Evolutionary conservation across 92 coral and sea anemone species (phyloP).

Genomic region (Metridium senile): DNA sequence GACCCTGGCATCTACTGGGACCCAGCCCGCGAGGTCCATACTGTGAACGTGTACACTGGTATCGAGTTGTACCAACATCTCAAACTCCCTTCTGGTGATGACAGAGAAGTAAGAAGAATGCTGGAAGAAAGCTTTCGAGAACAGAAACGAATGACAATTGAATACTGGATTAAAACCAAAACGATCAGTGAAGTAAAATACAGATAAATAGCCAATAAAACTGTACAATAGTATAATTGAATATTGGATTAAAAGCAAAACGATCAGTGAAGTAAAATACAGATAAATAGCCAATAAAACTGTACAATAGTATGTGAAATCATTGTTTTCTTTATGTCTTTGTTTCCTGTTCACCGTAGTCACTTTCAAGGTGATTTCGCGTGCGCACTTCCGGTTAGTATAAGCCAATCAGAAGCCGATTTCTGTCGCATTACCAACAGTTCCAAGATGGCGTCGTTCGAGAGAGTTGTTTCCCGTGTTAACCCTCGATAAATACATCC

Average conservation of each 20-base stretch:
- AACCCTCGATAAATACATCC: too few relatives aligned
- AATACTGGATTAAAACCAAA: slow-evolving; percentile 57
- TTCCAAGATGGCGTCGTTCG: too few relatives aligned
- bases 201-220: slow-evolving; percentile 15
- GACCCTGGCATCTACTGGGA: slow-evolving; percentile 75
- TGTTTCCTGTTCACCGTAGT: too few relatives aligned
- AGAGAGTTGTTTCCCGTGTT: too few relatives aligned
- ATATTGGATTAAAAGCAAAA: slow-evolving; percentile 49
- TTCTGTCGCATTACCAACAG: too few relatives aligned
- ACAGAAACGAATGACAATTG: slow-evolving; percentile 74
- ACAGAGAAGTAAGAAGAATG: slow-evolving; percentile 53
- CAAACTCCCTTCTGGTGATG: slow-evolving; percentile 53
- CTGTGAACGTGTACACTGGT: slow-evolving; percentile 70
- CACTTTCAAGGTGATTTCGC: too few relatives aligned
- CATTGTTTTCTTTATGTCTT: too few relatives aligned
- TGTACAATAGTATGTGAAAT: background rate
- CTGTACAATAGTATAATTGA: background rate
- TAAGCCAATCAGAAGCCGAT: too few relatives aligned
- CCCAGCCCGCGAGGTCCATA: slow-evolving; percentile 64
- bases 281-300: slow-evolving; percentile 12
- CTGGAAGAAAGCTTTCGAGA: slow-evolving; percentile 61
- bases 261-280: slow-evolving; percentile 55
- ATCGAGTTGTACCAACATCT: slow-evolving; percentile 66
- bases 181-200: slow-evolving; percentile 58
- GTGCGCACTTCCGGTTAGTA: too few relatives aligned